Percentiles rank a stretch among this genome's conserved stretches.
Conservation (phyloP, 2,113 vertebrate species). For the Thamnaconus septentrionalis region DNA sequence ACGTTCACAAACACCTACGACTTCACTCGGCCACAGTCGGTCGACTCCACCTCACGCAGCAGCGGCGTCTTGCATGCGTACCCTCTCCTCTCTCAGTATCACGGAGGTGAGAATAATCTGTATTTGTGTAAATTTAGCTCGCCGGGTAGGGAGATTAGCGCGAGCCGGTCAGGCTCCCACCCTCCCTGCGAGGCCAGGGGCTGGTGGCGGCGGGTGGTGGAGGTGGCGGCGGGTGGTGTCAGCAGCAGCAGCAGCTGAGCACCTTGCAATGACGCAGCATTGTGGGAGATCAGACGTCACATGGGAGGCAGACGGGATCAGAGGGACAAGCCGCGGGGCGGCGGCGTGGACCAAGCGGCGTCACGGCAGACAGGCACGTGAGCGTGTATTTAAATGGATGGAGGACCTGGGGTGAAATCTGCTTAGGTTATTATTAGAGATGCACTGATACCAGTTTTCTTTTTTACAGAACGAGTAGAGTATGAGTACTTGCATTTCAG, state of each 20-base stretch:
- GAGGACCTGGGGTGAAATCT: too few species aligned
- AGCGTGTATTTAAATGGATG: not conserved
- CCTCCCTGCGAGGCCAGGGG: too few species aligned
- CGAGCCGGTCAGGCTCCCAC: slow-evolving; percentile 41
- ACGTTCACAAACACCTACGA: too few species aligned
- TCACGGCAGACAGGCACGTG: not conserved
- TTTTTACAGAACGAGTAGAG: too few species aligned
- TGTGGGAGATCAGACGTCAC: slow-evolving; percentile 64
- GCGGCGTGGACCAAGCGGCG: not conserved
- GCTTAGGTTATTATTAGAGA: too few species aligned
- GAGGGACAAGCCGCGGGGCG: slow-evolving; percentile 30
- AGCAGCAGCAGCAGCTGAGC: slow-evolving; percentile 50
- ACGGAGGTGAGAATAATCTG: slow-evolving; percentile 44
- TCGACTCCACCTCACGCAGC: too few species aligned
- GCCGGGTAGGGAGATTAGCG: slow-evolving; percentile 53
- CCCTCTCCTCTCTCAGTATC: slow-evolving; percentile 11
- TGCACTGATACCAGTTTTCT: too few species aligned
- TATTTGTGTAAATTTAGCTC: slow-evolving; percentile 56
- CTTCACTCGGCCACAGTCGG: too few species aligned
- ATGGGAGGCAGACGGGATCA: slow-evolving; percentile 53
- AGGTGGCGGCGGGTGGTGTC: too few species aligned
- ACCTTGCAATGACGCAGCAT: slow-evolving; percentile 48
- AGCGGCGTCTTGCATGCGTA: slow-evolving; percentile 8
- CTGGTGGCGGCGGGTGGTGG: too few species aligned
- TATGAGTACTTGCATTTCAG: too few species aligned